Conservation (phyloP, 2,797 vertebrate species). For the Mionectes olivaceus region DNA sequence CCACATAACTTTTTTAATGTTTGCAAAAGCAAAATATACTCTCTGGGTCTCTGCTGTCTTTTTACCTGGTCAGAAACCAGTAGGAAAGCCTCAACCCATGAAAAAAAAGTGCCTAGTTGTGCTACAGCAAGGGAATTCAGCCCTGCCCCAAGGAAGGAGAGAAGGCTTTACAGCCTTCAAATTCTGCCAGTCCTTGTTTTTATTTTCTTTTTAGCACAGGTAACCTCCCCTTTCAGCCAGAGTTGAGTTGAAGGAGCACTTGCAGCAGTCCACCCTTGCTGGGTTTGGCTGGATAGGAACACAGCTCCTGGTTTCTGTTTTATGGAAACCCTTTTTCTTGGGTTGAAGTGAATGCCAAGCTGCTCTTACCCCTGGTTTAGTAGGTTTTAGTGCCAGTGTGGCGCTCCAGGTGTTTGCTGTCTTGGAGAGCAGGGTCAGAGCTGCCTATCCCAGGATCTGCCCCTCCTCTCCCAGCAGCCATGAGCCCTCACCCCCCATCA, state of each 20-base stretch:
- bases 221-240: neutral
- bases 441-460: accelerated
- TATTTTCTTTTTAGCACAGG: neutral
- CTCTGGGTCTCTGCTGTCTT: neutral
- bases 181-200: neutral
- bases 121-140: neutral
- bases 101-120: constrained; percentile 12
- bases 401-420: neutral
- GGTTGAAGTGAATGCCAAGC: neutral
- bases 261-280: neutral
- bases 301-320: neutral
- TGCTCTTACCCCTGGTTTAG: neutral
- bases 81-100: neutral
- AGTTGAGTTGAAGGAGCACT: neutral
- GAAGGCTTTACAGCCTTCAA: neutral
- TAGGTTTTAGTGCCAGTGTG: neutral
- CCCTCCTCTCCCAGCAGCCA: neutral
- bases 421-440: neutral
- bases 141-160: neutral
- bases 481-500: accelerated
- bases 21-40: neutral
- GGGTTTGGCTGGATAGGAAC: accelerated
- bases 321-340: neutral
- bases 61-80: neutral
- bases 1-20: accelerated